Percentiles rank a stretch among this genome's conserved stretches.
These are phyloP conservation scores for Rhea pennata DNA, from an alignment of 2,113 vertebrate genomes.

Conservation along the genomic window DNA sequence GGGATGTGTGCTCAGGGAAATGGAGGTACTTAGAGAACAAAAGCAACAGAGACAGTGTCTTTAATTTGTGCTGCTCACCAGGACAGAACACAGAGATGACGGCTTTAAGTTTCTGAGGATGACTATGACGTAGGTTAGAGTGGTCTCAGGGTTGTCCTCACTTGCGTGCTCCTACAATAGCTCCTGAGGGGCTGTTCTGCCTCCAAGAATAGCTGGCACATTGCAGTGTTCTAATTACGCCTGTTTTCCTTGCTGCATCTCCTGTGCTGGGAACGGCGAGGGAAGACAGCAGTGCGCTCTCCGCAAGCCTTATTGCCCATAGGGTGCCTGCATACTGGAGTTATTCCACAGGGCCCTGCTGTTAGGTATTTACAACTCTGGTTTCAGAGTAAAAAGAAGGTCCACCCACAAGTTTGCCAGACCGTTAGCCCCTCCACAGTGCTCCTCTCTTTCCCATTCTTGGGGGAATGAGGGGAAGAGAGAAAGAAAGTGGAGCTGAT, in stretches of 20 bases:
- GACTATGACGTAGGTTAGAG: slow-evolving; percentile 5
- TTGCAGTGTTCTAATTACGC: slow-evolving; percentile 17
- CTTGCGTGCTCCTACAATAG: background rate
- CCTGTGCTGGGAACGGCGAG: background rate
- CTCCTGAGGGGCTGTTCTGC: slow-evolving; percentile 44
- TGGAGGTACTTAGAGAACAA: background rate
- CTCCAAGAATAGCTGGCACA: slow-evolving; percentile 58
- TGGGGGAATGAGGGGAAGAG: background rate
- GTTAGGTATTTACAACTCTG: background rate
- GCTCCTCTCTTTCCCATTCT: background rate
- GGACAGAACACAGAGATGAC: background rate
- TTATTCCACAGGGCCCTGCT: fast-evolving
- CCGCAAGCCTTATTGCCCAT: background rate
- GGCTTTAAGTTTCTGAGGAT: slow-evolving; percentile 18
- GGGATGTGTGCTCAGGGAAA: slow-evolving; percentile 14
- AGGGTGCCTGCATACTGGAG: background rate
- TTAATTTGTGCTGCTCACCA: background rate
- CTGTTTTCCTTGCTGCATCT: background rate
- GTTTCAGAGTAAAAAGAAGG: background rate
- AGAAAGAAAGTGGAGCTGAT: background rate
- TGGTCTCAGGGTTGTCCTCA: background rate
- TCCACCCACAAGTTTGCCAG: background rate
- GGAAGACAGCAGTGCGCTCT: background rate
- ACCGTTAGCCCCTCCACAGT: background rate
- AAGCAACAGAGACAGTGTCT: background rate